These are phyloP conservation scores for Gerris lacustris DNA, from an alignment of 2,888 invertebrate genomes.

Conservation along the genomic window DNA sequence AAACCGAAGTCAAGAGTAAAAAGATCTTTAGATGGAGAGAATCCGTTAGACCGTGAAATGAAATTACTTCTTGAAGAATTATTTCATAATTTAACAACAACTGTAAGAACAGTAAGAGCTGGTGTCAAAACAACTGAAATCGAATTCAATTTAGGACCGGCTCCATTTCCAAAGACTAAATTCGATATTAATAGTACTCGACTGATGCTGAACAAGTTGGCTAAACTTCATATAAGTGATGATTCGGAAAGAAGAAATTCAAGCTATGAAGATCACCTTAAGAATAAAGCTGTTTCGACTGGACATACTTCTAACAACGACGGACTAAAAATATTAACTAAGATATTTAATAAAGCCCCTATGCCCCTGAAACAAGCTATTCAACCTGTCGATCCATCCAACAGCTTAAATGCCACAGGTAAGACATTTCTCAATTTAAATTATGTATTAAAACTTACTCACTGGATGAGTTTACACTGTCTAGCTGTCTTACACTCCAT, in stretches of 20 bases:
- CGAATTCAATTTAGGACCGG: slow-evolving; percentile 4
- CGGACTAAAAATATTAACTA: slow-evolving; percentile 53
- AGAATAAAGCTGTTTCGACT: slow-evolving; percentile 22
- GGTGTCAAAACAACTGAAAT: slow-evolving; percentile 10
- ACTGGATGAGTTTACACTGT: too few relatives aligned
- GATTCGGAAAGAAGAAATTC: slow-evolving; percentile 18
- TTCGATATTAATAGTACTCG: slow-evolving; percentile 20
- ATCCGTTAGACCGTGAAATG: slow-evolving; percentile 21
- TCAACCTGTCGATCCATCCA: background rate
- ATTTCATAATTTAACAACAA: slow-evolving; percentile 23
- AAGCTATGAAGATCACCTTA: background rate
- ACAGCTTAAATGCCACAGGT: background rate
- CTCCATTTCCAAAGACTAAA: background rate
- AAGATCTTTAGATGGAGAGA: slow-evolving; percentile 7
- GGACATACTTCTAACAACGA: slow-evolving; percentile 34
- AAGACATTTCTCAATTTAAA: background rate
- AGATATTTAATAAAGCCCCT: slow-evolving; percentile 48
- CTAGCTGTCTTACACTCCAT: too few relatives aligned
- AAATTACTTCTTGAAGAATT: slow-evolving; percentile 23
- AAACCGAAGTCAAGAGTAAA: slow-evolving; percentile 4
- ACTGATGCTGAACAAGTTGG: slow-evolving; percentile 22
- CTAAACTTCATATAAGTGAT: slow-evolving; percentile 21
- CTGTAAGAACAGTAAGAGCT: slow-evolving; percentile 1
- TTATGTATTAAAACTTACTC: too few relatives aligned
- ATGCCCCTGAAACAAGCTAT: slow-evolving; percentile 11